These are phyloP conservation scores for Cygnus olor DNA, from an alignment of 2,797 vertebrate genomes.

Conservation along the genomic window DNA sequence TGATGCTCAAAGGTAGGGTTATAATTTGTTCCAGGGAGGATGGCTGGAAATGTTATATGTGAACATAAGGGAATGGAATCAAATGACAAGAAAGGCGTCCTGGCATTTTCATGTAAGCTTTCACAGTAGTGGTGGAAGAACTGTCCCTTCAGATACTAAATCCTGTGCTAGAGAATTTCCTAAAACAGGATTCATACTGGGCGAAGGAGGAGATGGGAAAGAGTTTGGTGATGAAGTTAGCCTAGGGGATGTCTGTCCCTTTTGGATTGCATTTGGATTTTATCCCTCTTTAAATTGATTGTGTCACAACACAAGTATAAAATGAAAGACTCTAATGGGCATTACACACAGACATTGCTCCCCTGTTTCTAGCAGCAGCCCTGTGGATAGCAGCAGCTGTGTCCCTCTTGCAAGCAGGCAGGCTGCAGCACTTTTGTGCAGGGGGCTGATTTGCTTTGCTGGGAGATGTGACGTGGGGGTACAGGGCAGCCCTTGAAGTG, in stretches of 20 bases:
- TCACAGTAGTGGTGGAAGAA: background rate
- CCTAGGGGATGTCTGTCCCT: background rate
- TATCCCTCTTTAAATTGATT: background rate
- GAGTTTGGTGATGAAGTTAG: background rate
- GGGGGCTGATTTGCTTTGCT: background rate
- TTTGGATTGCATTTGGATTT: too few relatives aligned
- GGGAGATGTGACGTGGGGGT: background rate
- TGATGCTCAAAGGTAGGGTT: background rate
- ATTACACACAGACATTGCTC: background rate
- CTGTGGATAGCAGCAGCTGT: background rate
- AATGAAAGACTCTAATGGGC: background rate
- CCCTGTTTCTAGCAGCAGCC: background rate
- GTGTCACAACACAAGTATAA: background rate
- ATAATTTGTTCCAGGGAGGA: background rate
- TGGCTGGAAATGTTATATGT: background rate
- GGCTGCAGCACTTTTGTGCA: background rate
- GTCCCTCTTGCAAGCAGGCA: background rate
- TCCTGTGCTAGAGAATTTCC: background rate
- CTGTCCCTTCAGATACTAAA: background rate
- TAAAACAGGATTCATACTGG: background rate
- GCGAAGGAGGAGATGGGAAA: background rate
- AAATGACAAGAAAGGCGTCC: background rate
- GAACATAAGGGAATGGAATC: background rate
- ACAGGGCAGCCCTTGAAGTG: background rate
- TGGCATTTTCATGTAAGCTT: background rate